A percentile compares a stretch with the other conserved stretches of the same genome.
Conservation (phyloP, 2,797 vertebrate genomes). For the Epinephelus awoara region DNA sequence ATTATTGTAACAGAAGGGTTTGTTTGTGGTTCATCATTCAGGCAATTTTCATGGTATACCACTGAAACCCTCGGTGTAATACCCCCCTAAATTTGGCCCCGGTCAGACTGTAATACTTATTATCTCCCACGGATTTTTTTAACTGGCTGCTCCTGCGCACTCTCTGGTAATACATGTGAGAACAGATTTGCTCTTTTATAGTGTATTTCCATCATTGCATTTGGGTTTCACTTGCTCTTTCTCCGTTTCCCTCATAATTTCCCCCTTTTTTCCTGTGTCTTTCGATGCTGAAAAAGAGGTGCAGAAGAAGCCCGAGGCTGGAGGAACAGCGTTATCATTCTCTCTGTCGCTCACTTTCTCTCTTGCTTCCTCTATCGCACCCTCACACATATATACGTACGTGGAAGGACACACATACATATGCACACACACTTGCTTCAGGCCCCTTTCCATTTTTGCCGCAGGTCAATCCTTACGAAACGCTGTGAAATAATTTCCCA, state of each 20-base stretch:
- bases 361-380: background rate
- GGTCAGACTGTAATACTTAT: background rate
- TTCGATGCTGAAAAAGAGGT: constrained; percentile 49
- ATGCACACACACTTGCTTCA: constrained; percentile 47
- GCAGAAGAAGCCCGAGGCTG: constrained; percentile 64
- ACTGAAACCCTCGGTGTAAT: no score
- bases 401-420: background rate
- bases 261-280: constrained; percentile 27
- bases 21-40: no score
- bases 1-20: no score
- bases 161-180: background rate
- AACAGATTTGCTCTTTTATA: constrained; percentile 42
- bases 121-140: background rate
- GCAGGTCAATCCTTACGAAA: constrained; percentile 81
- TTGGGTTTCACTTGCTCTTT: constrained; percentile 25
- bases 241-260: constrained; percentile 13
- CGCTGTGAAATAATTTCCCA: constrained; percentile 74
- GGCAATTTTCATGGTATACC: no score
- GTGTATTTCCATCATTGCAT: constrained; percentile 44
- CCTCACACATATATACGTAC: constrained; percentile 14
- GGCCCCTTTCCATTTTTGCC: constrained; percentile 66
- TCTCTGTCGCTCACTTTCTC: constrained; percentile 22
- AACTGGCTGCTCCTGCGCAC: background rate
- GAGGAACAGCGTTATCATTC: constrained; percentile 39
- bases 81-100: no score